Percentiles rank a stretch among this genome's conserved stretches.
These are phyloP conservation scores for Oryctes rhinoceros DNA, from an alignment of 1,140 invertebrate species.

Conservation along the genomic window DNA sequence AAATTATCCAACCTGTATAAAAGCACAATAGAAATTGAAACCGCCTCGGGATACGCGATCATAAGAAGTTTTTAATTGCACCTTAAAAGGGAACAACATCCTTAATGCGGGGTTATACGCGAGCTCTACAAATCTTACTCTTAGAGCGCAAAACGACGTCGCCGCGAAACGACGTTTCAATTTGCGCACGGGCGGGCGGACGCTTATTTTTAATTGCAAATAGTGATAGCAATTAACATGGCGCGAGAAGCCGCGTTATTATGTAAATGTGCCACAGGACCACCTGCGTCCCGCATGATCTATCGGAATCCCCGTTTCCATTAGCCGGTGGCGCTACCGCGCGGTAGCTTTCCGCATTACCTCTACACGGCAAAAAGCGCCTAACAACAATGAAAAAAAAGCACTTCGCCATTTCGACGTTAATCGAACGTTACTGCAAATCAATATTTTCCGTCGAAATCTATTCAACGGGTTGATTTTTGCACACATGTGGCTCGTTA, in stretches of 20 bases:
- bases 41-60: not conserved
- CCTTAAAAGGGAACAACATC: not conserved
- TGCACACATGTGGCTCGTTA: not conserved
- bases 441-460: not conserved
- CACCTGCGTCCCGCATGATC: conserved; percentile 49
- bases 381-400: conserved; percentile 14
- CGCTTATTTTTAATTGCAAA: conserved; percentile 56
- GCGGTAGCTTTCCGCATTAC: not conserved
- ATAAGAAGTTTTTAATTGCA: not conserved
- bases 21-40: not conserved
- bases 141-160: conserved; percentile 30
- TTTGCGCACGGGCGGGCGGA: conserved; percentile 50
- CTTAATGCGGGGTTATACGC: not conserved
- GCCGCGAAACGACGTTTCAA: conserved; percentile 53
- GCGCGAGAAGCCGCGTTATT: conserved; percentile 48
- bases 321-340: conserved; percentile 13
- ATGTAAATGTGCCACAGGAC: conserved; percentile 48
- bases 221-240: conserved; percentile 54
- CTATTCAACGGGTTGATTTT: not conserved
- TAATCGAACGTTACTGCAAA: conserved; percentile 7
- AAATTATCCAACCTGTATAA: not conserved
- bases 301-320: conserved; percentile 43
- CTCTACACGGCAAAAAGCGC: not conserved
- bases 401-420: conserved; percentile 24
- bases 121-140: conserved; percentile 47